These are phyloP conservation scores for Sinohyriopsis cumingii DNA, from an alignment of 2,888 invertebrate genomes.

Conservation along the genomic window DNA sequence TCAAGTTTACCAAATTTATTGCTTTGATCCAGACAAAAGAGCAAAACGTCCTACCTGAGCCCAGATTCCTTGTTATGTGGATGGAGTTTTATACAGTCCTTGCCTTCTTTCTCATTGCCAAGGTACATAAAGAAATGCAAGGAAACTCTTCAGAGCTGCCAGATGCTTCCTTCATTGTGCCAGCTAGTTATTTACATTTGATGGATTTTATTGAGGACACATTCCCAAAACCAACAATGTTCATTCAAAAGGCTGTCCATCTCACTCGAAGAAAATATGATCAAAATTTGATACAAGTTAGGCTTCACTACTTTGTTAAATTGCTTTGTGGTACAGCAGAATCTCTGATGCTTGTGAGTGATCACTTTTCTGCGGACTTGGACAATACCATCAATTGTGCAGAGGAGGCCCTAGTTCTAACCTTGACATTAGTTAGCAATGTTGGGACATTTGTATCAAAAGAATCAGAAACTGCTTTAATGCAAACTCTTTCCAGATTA, in stretches of 20 bases:
- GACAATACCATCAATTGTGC: constrained; percentile 9
- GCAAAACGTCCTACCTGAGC: constrained; percentile 25
- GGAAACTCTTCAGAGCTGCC: too few relatives aligned
- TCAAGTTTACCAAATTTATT: constrained; percentile 41
- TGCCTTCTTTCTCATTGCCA: constrained; percentile 29
- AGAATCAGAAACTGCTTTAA: constrained; percentile 14
- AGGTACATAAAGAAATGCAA: constrained; percentile 1
- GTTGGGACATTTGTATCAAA: constrained; percentile 16
- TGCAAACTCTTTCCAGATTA: constrained; percentile 14
- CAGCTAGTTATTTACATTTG: constrained; percentile 22
- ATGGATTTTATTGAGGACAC: constrained; percentile 22
- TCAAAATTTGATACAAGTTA: constrained; percentile 5
- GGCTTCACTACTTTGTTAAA: constrained; percentile 9
- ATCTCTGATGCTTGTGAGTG: constrained; percentile 10
- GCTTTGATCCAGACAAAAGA: constrained; percentile 14
- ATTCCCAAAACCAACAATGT: constrained; percentile 4
- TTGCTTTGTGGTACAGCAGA: constrained; percentile 8
- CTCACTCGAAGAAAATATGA: background rate
- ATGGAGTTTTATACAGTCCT: constrained; percentile 32
- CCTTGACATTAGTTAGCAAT: constrained; percentile 34
- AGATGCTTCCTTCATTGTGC: constrained; percentile 15
- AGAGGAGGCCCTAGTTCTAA: constrained; percentile 34
- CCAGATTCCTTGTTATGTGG: constrained; percentile 37
- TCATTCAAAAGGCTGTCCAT: background rate
- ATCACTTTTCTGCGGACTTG: background rate